Evolutionary conservation across 2,888 invertebrate genomes (phyloP), one percentile per base, ranked within the genome.

Genomic region (Petrolisthes manimaculis): DNA sequence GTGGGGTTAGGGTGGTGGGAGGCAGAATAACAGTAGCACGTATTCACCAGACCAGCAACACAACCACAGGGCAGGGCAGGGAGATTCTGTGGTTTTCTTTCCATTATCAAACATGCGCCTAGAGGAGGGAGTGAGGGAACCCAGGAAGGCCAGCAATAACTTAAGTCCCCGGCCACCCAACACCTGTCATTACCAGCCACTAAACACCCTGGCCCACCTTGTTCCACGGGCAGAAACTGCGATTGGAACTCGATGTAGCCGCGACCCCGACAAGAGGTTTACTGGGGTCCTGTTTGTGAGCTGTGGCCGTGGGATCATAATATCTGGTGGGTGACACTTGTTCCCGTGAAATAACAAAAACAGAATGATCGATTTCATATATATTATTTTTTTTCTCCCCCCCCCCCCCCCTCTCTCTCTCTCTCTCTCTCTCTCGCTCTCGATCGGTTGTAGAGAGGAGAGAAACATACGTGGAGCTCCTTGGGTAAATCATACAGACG

Each of bases 111-210:
- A 24, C 61, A 77, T 51, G 77, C 8, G 9, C 37, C 21, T 5
- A 37, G 37, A 67, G 37, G 82, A 83, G 74, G 74, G 24, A 55
- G 55, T 6, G 14, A 55, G 74, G 54, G 24, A 24, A 83, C 5
- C 9, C 3, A 37, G 83, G 71, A 18, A 9, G 9, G 54, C 14
- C n/a, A 14, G 67, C 67, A 82, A 53, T 37, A 67, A 80, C 21
- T 80, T 55, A 80, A 61, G 18, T 24, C 81, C 4, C 67, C 81
- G 81, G 81, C 81, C 81, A 82, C 81, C 81, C 81, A 82, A 82
- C 67, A 54, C 81, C 81, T 67, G 67, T 82, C 67, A 69, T 69
- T 82, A 82, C 81, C 81, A 53, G 24, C 67, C 67, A 37, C 81
- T 82, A 82, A 82, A 82, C 81, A 82, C 81, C 61, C 81, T 6